Evolutionary conservation across 1,140 invertebrate genomes (phyloP).

Genomic region (Drosophila orosa): DNA sequence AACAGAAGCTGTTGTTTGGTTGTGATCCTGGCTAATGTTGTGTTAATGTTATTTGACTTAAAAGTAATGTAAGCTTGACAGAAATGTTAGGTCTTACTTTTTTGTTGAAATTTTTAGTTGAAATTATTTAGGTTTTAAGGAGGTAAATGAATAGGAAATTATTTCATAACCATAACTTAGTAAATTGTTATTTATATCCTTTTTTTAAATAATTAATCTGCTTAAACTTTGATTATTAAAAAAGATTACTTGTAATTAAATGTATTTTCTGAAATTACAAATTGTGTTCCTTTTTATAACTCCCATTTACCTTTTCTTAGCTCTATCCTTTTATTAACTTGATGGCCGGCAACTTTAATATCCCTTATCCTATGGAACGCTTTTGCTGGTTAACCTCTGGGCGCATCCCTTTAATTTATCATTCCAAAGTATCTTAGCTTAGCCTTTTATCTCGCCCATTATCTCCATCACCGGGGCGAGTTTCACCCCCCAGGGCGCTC

Average conservation of each 20-base stretch:
- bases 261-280: no score
- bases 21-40: constrained; percentile 38
- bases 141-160: no score
- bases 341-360: constrained; percentile 1
- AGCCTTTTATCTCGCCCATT: constrained; percentile 42
- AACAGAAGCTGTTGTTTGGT: constrained; percentile 19
- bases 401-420: constrained; percentile 28
- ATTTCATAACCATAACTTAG: no score
- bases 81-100: no score
- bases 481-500: constrained; percentile 22
- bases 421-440: constrained; percentile 35
- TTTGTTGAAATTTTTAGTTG: no score
- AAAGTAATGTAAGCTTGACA: not conserved
- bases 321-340: not conserved
- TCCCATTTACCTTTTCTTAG: no score
- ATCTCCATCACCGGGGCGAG: constrained; percentile 21
- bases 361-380: not conserved
- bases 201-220: no score
- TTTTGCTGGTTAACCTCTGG: constrained; percentile 24
- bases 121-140: not conserved
- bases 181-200: no score
- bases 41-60: not conserved
- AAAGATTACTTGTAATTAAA: no score
- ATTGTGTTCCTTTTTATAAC: no score
- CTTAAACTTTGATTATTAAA: no score